Base-by-base conservation (phyloP, 2,797 vertebrate species). In the Coluber constrictor region DNA sequence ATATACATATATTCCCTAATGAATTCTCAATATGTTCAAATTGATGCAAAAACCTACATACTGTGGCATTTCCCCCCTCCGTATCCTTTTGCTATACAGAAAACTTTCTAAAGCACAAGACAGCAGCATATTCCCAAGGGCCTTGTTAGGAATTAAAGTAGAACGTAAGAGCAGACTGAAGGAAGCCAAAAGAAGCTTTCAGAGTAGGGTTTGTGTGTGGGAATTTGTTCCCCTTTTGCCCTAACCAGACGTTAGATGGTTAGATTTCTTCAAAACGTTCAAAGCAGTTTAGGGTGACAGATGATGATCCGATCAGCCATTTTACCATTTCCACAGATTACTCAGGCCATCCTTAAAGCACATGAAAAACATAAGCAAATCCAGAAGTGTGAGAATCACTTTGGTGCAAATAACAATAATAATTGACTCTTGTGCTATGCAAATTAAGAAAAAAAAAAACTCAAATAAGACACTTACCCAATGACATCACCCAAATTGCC, bases 401-500 rank as follows among this genome's bases (percentile, higher is more conserved):
- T 27, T 94, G 90, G 59, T 59, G 92, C 15, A 59, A 61, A 87
- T 29, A 66, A 60, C 15, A 60, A 93, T 0, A 15, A 96, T 37
- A 29, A 61, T 6, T 37, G 0, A 93, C 56, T 63, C 57, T 86
- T 37, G 61, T 32, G 51, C 6, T 74, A 1, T 90, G 15, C 13
- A 27, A 20, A 60, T 27, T 56, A 88, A 74, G 16, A 87, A 93
- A 86, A 66, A 93, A 86, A 66, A 27, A 51, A 23, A 70, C 51
- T 79, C 92, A 95, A 87, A 6, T 56, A 91, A 1, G 29, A 27
- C 32, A 98, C 98, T 98, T 97, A 99, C 99, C 98, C 97, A 99
- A 99, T 91, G 99, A 99, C 98, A 99, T 99, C 29, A 99, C 98
- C 98, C 99, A 87, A 99, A 88, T 37, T 37, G 0, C 99, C 99